These are phyloP conservation scores for Leucoraja ocellata DNA, from an alignment of 2,797 vertebrate species.

Conservation along the genomic window DNA sequence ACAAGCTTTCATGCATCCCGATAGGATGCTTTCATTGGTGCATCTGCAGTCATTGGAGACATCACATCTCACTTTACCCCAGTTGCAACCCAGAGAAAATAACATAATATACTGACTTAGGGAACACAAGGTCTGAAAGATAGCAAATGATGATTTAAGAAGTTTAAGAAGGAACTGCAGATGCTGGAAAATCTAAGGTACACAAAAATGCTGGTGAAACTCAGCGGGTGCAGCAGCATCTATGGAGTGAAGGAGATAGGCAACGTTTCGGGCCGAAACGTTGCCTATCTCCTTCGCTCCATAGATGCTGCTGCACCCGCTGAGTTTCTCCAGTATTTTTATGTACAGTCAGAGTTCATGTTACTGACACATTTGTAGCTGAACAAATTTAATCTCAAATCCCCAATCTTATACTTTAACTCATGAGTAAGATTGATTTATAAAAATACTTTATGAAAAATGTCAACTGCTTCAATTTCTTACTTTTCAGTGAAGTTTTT, in stretches of 20 bases:
- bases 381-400: neutral
- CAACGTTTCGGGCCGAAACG: too few species aligned
- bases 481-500: neutral
- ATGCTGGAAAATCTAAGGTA: too few species aligned
- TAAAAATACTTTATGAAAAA: neutral
- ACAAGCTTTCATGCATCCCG: too few species aligned
- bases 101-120: neutral
- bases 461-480: neutral
- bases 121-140: neutral
- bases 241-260: too few species aligned
- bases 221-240: too few species aligned
- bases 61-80: neutral
- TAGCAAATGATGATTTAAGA: neutral
- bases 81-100: neutral
- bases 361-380: neutral
- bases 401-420: neutral
- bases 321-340: too few species aligned
- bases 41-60: too few species aligned
- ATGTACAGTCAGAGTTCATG: neutral
- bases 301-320: too few species aligned
- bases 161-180: too few species aligned
- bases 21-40: too few species aligned
- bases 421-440: neutral
- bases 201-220: too few species aligned
- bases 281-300: too few species aligned